Percentiles rank a stretch among this genome's conserved stretches.
These are phyloP conservation scores for Chaenogobius annularis DNA, from an alignment of 2,113 vertebrate genomes.

Conservation along the genomic window DNA sequence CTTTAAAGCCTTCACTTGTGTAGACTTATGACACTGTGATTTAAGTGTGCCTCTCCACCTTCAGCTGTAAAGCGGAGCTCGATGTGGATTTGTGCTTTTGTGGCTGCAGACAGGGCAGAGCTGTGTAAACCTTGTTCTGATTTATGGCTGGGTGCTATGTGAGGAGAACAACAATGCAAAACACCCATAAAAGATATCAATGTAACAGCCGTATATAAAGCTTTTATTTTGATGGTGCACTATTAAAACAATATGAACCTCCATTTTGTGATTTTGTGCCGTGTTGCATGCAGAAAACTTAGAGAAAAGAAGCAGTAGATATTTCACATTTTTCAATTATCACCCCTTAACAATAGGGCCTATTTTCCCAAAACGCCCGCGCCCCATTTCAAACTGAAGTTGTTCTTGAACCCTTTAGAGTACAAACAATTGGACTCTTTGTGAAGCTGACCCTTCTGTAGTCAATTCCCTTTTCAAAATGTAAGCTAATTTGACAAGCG, in stretches of 20 bases:
- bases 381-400: too few relatives aligned
- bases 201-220: constrained; percentile 1
- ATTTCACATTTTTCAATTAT: not conserved
- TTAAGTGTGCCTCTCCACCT: constrained; percentile 8
- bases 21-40: constrained; percentile 9
- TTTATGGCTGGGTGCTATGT: not conserved
- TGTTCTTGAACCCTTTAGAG: too few relatives aligned
- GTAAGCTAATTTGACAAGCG: too few relatives aligned
- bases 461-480: too few relatives aligned
- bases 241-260: constrained; percentile 10
- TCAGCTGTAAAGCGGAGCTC: constrained; percentile 2
- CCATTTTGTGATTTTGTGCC: not conserved
- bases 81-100: constrained; percentile 12
- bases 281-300: not conserved
- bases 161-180: constrained; percentile 15
- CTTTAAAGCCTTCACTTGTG: constrained; percentile 3
- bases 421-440: too few relatives aligned
- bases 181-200: constrained; percentile 10
- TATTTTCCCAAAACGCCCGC: too few relatives aligned
- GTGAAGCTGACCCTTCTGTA: too few relatives aligned
- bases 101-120: constrained; percentile 4
- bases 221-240: not conserved
- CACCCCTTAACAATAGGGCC: too few relatives aligned
- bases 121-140: constrained; percentile 8
- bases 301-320: not conserved